Percentiles rank a stretch among this genome's conserved stretches.
phyloP scores from a whole-genome alignment of 2,113 vertebrate species.

The Rhadina sibilatrix region DNA sequence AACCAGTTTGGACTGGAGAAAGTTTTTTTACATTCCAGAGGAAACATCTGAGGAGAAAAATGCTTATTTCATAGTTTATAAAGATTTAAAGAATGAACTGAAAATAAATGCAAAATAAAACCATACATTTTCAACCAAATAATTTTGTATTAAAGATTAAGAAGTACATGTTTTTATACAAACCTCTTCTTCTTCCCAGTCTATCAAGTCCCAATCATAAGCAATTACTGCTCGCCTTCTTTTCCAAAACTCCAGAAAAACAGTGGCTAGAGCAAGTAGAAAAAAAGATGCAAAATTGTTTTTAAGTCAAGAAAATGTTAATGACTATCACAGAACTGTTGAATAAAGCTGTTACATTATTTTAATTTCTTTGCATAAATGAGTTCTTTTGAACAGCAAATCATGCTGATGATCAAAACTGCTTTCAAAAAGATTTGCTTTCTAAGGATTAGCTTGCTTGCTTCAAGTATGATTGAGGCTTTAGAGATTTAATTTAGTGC shows the following conservation, averaged over 20 bases:
- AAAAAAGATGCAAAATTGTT: neutral
- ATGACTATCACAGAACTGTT: neutral
- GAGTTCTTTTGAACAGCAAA: conserved; percentile 10
- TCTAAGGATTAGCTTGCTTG: conserved; percentile 46
- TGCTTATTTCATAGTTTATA: neutral
- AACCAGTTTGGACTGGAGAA: no score
- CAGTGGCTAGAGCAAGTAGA: conserved; percentile 81
- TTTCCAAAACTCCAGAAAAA: conserved; percentile 98
- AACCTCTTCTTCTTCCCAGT: conserved; percentile 98
- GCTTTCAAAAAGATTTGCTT: conserved; percentile 15
- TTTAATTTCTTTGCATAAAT: conserved; percentile 18
- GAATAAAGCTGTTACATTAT: neutral
- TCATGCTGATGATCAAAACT: conserved; percentile 34
- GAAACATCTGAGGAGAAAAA: neutral
- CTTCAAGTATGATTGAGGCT: conserved; percentile 1
- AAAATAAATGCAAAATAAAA: neutral
- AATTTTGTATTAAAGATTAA: neutral
- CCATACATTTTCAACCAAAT: neutral
- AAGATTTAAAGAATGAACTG: neutral
- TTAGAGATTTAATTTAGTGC: conserved; percentile 11
- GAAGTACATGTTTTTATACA: conserved; percentile 27
- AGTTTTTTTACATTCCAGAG: no score
- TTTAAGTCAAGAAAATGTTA: conserved; percentile 19
- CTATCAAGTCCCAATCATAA: conserved; percentile 97
- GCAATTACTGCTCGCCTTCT: conserved; percentile 90